A percentile compares a stretch with the other conserved stretches of the same genome.
Conservation (phyloP, 2,113 vertebrate genomes). For the Junco hyemalis region DNA sequence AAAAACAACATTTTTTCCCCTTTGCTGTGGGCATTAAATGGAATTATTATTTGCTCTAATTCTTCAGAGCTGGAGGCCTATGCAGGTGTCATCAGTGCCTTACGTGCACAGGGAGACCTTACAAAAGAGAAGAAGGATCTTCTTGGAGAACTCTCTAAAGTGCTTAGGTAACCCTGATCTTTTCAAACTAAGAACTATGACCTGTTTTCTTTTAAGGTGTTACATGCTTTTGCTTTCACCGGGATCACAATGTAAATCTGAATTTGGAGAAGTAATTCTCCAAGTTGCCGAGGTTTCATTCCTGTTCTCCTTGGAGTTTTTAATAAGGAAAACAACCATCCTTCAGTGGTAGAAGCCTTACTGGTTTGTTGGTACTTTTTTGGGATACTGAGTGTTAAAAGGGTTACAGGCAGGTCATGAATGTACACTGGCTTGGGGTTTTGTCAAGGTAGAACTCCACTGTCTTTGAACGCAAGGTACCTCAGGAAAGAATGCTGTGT, state of each 20-base stretch:
- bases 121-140: slow-evolving; percentile 98
- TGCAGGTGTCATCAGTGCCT: slow-evolving; percentile 96
- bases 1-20: background rate
- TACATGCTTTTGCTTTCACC: background rate
- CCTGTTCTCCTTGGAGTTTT: background rate
- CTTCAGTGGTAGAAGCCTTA: background rate
- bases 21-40: slow-evolving; percentile 37
- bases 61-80: slow-evolving; percentile 95
- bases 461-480: background rate
- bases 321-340: background rate
- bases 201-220: background rate
- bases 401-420: background rate
- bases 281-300: background rate
- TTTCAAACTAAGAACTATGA: background rate
- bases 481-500: background rate
- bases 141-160: slow-evolving; percentile 95
- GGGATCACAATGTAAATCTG: background rate
- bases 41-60: slow-evolving; percentile 23
- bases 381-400: background rate
- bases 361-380: background rate
- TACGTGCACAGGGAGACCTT: slow-evolving; percentile 96
- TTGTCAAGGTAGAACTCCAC: background rate
- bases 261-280: background rate
- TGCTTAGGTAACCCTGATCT: slow-evolving; percentile 84
- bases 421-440: background rate